Percentiles rank a stretch among this genome's conserved stretches.
phyloP scores from a whole-genome alignment of 2,888 invertebrate species.

The Encarsia formosa region DNA sequence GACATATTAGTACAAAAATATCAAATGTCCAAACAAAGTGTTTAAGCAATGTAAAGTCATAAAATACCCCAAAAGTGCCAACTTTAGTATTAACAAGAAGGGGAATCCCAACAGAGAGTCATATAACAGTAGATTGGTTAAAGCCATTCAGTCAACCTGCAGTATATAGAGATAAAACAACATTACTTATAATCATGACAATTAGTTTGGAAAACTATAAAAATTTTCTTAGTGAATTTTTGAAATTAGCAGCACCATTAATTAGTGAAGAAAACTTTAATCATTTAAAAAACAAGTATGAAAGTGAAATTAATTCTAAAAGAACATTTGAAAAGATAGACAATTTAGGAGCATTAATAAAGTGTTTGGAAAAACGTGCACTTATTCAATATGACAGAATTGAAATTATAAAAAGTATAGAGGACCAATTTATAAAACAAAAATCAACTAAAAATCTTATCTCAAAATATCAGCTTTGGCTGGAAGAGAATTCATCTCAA shows the following conservation, averaged over 20 bases:
- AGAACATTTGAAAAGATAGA: conserved; percentile 34
- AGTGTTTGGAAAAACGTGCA: conserved; percentile 38
- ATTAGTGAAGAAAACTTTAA: conserved; percentile 1
- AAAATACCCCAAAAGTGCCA: no score
- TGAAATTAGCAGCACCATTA: background rate
- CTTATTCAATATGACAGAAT: conserved; percentile 33
- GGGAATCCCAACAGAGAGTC: no score
- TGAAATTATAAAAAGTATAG: conserved; percentile 33
- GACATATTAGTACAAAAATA: no score
- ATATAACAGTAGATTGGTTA: no score
- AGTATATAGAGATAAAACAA: no score
- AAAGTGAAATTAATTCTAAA: conserved; percentile 32
- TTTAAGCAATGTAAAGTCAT: no score
- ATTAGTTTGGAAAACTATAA: conserved; percentile 1
- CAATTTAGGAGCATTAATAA: conserved; percentile 33
- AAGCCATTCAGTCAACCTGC: no score
- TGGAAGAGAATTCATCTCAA: conserved; percentile 6
- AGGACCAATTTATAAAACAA: conserved; percentile 29
- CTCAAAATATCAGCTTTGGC: conserved; percentile 31
- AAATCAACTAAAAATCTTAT: conserved; percentile 26
- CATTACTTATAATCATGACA: no score
- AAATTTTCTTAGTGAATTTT: conserved; percentile 3
- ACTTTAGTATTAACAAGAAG: no score
- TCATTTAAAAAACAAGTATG: conserved; percentile 33
- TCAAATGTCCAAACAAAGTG: no score